phyloP scores from a whole-genome alignment of 2,888 invertebrate species.

The Peribatodes rhomboidaria region DNA sequence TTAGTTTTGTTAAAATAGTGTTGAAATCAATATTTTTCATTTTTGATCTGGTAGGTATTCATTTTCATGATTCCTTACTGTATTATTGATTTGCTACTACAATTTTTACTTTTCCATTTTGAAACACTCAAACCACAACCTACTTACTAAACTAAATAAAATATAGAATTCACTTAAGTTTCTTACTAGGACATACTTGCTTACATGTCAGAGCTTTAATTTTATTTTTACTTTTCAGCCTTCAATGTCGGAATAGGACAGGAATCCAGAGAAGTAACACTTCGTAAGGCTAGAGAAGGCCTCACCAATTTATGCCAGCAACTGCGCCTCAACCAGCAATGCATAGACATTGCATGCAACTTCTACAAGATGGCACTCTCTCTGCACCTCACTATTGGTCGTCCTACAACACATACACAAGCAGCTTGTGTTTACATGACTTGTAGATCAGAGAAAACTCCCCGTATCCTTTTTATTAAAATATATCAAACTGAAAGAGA shows the following conservation, averaged over 20 bases:
- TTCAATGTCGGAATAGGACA: constrained; percentile 93
- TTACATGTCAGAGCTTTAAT: neutral
- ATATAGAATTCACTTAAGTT: too few relatives aligned
- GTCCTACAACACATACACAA: constrained; percentile 95
- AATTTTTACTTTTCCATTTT: neutral
- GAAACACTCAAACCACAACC: too few relatives aligned
- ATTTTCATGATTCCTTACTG: too few relatives aligned
- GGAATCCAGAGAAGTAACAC: constrained; percentile 97
- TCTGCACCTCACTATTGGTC: constrained; percentile 94
- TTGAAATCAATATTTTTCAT: too few relatives aligned
- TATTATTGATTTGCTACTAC: too few relatives aligned
- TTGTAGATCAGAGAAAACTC: constrained; percentile 97
- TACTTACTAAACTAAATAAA: too few relatives aligned
- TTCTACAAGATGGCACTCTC: constrained; percentile 97
- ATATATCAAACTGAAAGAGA: neutral
- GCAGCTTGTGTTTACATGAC: constrained; percentile 99
- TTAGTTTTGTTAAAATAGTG: too few relatives aligned
- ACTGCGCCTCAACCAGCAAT: constrained; percentile 94
- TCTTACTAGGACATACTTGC: too few relatives aligned
- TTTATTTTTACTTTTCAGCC: too few relatives aligned
- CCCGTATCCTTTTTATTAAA: constrained; percentile 90
- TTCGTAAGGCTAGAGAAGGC: constrained; percentile 94
- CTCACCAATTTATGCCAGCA: constrained; percentile 95
- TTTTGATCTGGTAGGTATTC: too few relatives aligned
- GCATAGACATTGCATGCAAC: constrained; percentile 96